Base-by-base conservation (phyloP, 2,888 invertebrate genomes). In the Sphinx pinastri region DNA sequence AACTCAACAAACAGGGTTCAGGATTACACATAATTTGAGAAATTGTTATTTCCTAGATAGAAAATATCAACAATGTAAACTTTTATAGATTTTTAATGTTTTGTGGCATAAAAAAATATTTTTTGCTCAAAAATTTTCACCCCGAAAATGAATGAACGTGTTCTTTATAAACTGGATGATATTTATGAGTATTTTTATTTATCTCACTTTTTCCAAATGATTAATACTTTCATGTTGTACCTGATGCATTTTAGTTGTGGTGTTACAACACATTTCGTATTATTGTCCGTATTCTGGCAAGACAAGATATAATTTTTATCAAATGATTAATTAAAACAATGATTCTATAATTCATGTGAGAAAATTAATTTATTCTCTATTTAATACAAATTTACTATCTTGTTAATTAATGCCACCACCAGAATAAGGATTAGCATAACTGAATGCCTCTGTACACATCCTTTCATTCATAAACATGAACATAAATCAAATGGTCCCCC, bases 401-500 rank as follows among this genome's bases (percentile, higher is more conserved):
- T 12, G 19, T 11, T 19, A 19, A 19, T 11, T 19, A 19, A 45
- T 49, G 11, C 49, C 19, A 6, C 63, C 49, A 19, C 45, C 63
- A 63, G 63, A 63, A 63, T 63, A 63, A 63, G 63, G 63, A 63
- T 63, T 19, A 19, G 16, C 49, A 63, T 63, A 19, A 25, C 49
- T 63, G 49, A 63, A 63, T 19, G 63, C 49, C 63, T 16, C 16
- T 49, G 63, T 47, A 49, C 19, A 63, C 49, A 49, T 63, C 49
- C 63, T 19, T 49, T 63, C 49, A 63, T 63, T 63, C 47, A 19
- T 63, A 69, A 60, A 63, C 60, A 69, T 25, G 58, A 68, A 69
- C 63, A 69, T 60, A 69, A 45, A 69, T 52, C 59, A 49, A 69
- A 69, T 69, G 69, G 69, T 69, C 69, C 69, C 69, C 59, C 60